These are phyloP conservation scores for Peromyscus maniculatus DNA, from an alignment of 2,113 vertebrate genomes.

Conservation along the genomic window DNA sequence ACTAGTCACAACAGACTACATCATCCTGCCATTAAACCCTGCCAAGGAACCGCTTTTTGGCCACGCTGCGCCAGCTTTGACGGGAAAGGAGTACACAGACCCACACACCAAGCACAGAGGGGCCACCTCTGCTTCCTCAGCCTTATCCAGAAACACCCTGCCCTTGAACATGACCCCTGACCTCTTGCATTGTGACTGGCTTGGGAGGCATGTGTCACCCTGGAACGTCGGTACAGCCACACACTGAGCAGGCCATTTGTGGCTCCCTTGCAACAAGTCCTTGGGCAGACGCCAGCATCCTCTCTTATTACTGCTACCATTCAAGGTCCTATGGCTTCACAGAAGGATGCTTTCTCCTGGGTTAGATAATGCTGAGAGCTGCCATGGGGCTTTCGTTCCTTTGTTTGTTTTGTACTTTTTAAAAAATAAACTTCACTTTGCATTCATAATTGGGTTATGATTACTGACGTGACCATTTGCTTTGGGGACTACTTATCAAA, in stretches of 20 bases:
- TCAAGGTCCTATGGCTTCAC: slow-evolving; percentile 65
- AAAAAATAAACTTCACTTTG: slow-evolving; percentile 73
- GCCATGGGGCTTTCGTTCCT: neutral
- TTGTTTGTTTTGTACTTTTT: slow-evolving; percentile 55
- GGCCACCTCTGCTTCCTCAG: slow-evolving; percentile 90
- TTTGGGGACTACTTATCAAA: slow-evolving; percentile 84
- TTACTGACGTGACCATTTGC: slow-evolving; percentile 82
- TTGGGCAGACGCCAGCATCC: slow-evolving; percentile 81
- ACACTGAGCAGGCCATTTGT: slow-evolving; percentile 83
- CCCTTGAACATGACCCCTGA: slow-evolving; percentile 86
- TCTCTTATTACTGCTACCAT: slow-evolving; percentile 65
- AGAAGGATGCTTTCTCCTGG: slow-evolving; percentile 26
- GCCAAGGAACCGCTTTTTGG: slow-evolving; percentile 93
- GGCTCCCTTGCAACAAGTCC: slow-evolving; percentile 82
- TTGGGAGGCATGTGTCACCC: slow-evolving; percentile 92
- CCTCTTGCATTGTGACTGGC: slow-evolving; percentile 88
- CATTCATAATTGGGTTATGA: slow-evolving; percentile 82
- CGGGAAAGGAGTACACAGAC: slow-evolving; percentile 90
- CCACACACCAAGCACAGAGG: slow-evolving; percentile 88
- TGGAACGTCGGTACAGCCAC: slow-evolving; percentile 87
- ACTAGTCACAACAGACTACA: slow-evolving; percentile 94
- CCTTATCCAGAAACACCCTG: slow-evolving; percentile 86
- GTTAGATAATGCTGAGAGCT: neutral
- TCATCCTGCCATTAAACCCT: slow-evolving; percentile 91
- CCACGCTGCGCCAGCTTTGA: slow-evolving; percentile 89